A percentile compares a stretch with the other conserved stretches of the same genome.
These are phyloP conservation scores for Noctua janthina DNA, from an alignment of 2,888 invertebrate genomes.

Conservation along the genomic window DNA sequence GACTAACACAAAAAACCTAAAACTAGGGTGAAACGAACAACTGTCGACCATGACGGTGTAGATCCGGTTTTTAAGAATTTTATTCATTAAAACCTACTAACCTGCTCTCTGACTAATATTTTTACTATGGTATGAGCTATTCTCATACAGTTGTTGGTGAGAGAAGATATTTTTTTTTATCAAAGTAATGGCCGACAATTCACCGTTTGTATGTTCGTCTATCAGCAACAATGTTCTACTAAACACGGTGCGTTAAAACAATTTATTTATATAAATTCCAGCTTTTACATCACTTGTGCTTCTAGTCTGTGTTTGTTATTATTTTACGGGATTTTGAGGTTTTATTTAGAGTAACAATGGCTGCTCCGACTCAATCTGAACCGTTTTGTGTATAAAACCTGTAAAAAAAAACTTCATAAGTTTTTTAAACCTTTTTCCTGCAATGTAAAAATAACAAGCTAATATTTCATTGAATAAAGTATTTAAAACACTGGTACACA, in stretches of 20 bases:
- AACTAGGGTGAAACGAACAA: slow-evolving; percentile 33
- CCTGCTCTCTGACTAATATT: background rate
- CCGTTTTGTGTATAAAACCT: background rate
- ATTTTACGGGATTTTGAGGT: slow-evolving; percentile 3
- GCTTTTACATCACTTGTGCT: slow-evolving; percentile 39
- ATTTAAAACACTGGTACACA: background rate
- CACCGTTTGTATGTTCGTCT: slow-evolving; percentile 12
- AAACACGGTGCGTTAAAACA: slow-evolving; percentile 49
- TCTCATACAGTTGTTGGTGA: background rate
- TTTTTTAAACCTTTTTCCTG: background rate
- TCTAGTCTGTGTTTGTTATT: slow-evolving; percentile 39
- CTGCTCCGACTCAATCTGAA: background rate
- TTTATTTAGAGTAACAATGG: background rate
- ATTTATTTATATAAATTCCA: slow-evolving; percentile 42
- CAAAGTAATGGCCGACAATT: slow-evolving; percentile 32
- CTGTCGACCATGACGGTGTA: slow-evolving; percentile 26
- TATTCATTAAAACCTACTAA: background rate
- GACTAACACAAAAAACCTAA: slow-evolving; percentile 65
- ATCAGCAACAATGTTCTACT: slow-evolving; percentile 37
- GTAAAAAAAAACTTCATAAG: background rate
- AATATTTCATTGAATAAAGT: background rate
- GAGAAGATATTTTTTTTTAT: background rate
- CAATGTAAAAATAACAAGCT: background rate
- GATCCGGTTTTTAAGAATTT: background rate
- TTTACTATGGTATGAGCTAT: background rate